Conservation (phyloP, 2,888 invertebrate species). For the Drosophila acutilabella region DNA sequence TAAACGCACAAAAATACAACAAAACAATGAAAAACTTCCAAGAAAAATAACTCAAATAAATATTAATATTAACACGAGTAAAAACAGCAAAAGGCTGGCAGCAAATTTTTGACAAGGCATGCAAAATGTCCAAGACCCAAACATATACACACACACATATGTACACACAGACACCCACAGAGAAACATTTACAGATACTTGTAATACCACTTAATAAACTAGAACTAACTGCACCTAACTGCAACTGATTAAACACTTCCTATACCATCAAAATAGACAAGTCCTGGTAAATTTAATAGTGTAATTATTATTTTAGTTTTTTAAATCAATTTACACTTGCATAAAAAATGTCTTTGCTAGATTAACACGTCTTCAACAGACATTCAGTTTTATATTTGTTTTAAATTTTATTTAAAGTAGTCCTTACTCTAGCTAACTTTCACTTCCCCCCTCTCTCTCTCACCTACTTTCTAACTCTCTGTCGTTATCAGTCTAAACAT, state of each 20-base stretch:
- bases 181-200: not conserved
- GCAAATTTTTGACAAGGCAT: slow-evolving; percentile 58
- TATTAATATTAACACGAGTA: not conserved
- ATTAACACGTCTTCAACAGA: no score
- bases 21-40: slow-evolving; percentile 34
- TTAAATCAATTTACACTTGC: no score
- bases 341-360: no score
- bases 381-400: no score
- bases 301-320: no score
- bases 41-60: slow-evolving; percentile 28
- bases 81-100: slow-evolving; percentile 41
- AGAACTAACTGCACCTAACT: not conserved
- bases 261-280: no score
- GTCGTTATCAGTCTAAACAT: not conserved
- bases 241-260: not conserved
- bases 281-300: no score
- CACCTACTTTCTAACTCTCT: not conserved
- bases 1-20: slow-evolving; percentile 16
- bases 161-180: not conserved
- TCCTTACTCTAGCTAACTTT: no score
- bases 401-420: no score
- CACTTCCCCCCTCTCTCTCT: no score
- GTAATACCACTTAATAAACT: not conserved
- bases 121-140: slow-evolving; percentile 58
- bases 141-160: slow-evolving; percentile 6